phyloP scores from a whole-genome alignment of 2,797 vertebrate species.

The Agapornis canus region DNA sequence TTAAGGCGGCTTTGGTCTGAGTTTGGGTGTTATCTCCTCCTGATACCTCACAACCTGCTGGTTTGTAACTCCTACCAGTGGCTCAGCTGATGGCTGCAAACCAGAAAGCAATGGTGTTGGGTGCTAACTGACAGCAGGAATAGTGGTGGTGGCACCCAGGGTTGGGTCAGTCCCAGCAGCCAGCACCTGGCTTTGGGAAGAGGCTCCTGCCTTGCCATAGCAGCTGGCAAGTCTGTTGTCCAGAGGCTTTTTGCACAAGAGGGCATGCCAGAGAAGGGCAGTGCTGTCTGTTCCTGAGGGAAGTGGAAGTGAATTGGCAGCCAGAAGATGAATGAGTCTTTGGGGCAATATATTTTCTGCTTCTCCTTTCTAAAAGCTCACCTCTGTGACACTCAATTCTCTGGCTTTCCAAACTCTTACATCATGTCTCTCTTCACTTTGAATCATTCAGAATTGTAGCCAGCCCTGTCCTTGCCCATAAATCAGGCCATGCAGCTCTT shows the following conservation, averaged over 20 bases:
- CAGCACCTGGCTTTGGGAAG: accelerated
- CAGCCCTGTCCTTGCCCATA: neutral
- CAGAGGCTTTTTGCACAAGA: accelerated
- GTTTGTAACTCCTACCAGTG: neutral
- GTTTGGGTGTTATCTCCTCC: neutral
- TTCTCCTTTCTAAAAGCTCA: neutral
- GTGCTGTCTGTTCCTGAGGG: neutral
- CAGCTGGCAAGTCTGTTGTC: neutral
- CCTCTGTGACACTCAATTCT: neutral
- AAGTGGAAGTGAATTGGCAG: neutral
- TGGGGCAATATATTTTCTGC: neutral
- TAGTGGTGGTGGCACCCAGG: neutral
- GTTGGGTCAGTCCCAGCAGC: neutral
- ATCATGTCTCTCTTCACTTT: neutral
- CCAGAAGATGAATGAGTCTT: neutral
- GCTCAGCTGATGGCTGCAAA: neutral
- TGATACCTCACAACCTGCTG: neutral
- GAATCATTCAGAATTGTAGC: neutral
- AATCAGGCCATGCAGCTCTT: neutral
- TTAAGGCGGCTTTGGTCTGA: neutral
- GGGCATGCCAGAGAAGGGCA: neutral
- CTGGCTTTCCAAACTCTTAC: neutral
- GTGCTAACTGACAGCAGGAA: neutral
- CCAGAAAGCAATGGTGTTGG: accelerated
- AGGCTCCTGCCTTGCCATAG: neutral